Percentiles rank a stretch among this genome's conserved stretches.
These are phyloP conservation scores for Caenorhabditis sp. DNA, from an alignment of 2,888 invertebrate species.

Conservation along the genomic window DNA sequence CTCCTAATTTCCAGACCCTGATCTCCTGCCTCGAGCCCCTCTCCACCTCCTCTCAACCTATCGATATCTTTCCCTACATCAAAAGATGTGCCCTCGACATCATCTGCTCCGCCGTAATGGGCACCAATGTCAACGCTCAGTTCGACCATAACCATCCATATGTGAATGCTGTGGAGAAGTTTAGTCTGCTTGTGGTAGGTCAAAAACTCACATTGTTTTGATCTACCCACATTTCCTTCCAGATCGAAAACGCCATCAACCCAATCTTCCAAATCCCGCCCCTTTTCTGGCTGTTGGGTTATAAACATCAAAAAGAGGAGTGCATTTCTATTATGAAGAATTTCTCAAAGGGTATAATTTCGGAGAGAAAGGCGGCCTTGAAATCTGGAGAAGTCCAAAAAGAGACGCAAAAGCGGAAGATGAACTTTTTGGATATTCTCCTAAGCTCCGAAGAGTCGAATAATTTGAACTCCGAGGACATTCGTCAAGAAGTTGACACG, in stretches of 20 bases:
- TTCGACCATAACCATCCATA: slow-evolving; percentile 71
- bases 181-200: slow-evolving; percentile 47
- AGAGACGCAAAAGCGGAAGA: slow-evolving; percentile 24
- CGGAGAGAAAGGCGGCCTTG: slow-evolving; percentile 32
- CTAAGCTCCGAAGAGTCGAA: slow-evolving; percentile 77
- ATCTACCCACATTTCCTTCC: too few relatives aligned
- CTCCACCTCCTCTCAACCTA: slow-evolving; percentile 64
- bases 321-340: slow-evolving; percentile 3
- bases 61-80: slow-evolving; percentile 85
- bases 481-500: slow-evolving; percentile 85
- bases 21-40: slow-evolving; percentile 81
- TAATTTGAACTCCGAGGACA: slow-evolving; percentile 76
- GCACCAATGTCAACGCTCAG: slow-evolving; percentile 73
- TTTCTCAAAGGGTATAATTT: slow-evolving; percentile 30
- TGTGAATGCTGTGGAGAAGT: slow-evolving; percentile 68
- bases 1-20: slow-evolving; percentile 76
- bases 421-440: slow-evolving; percentile 84
- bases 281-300: background rate
- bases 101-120: slow-evolving; percentile 78
- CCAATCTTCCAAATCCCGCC: background rate
- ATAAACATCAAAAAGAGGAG: slow-evolving; percentile 5
- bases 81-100: slow-evolving; percentile 85
- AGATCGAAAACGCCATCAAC: slow-evolving; percentile 6
- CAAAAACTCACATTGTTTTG: too few relatives aligned
- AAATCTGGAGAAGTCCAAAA: slow-evolving; percentile 1